phyloP scores from a whole-genome alignment of 2,113 vertebrate species.

The Brachionichthys hirsutus region DNA sequence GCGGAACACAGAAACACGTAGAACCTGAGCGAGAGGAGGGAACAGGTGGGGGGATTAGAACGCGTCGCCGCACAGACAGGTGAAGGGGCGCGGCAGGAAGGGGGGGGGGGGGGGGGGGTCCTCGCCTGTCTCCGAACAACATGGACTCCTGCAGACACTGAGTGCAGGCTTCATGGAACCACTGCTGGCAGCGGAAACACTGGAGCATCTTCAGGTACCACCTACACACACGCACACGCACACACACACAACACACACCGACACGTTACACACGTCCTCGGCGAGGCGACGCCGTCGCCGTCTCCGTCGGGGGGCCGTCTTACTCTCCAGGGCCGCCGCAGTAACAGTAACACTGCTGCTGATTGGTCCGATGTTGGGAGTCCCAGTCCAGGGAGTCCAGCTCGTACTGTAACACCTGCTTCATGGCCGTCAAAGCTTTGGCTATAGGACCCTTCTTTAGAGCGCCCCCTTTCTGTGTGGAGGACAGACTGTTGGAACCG shows the following conservation, averaged over 20 bases:
- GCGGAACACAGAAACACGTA: slow-evolving; percentile 91
- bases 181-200: slow-evolving; percentile 90
- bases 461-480: slow-evolving; percentile 90
- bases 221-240: slow-evolving; percentile 77
- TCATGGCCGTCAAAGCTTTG: slow-evolving; percentile 87
- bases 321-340: slow-evolving; percentile 94
- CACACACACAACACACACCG: too few relatives aligned
- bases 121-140: slow-evolving; percentile 94
- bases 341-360: slow-evolving; percentile 97
- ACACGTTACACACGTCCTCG: neutral
- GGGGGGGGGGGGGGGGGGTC: neutral
- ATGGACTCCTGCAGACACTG: slow-evolving; percentile 93
- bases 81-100: neutral
- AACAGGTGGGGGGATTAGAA: neutral
- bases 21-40: slow-evolving; percentile 77
- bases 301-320: slow-evolving; percentile 47
- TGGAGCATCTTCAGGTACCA: slow-evolving; percentile 99
- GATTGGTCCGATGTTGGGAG: slow-evolving; percentile 90
- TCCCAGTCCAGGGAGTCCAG: slow-evolving; percentile 91
- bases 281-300: neutral
- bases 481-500: neutral
- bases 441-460: slow-evolving; percentile 92
- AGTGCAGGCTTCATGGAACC: slow-evolving; percentile 98
- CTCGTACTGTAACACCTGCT: slow-evolving; percentile 90
- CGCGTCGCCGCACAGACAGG: neutral